Base-by-base conservation (phyloP, 2,797 vertebrate species). In the Vultur gryphus region DNA sequence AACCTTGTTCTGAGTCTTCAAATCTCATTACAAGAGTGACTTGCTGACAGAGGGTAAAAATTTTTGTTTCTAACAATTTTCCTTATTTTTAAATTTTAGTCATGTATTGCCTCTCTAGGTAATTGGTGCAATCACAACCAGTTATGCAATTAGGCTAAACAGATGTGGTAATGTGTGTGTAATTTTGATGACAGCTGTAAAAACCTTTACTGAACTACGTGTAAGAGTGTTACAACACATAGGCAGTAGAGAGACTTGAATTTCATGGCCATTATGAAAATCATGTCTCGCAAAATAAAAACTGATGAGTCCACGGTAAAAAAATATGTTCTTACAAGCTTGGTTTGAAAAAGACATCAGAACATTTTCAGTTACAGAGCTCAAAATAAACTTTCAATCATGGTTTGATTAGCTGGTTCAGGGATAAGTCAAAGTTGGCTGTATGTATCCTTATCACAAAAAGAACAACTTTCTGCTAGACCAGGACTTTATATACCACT, bases 321-420 rank as follows among this genome's bases (percentile, higher is more conserved):
- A 84, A 92, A 73, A 33, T 35, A 24, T 11, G 29, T 54, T 84
- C 76, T 79, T 70, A 52, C 14, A 78, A 64, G 28, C 48, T 73
- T 82, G 49, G 10, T 90, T 96, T 93, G 86, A 87, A 93, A 89
- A 80, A 83, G 37, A 94, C 92, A 90, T 93, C 51, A 64, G 52
- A 92, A 62, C 26, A 52, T 37, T 88, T 83, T 78, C 61, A 75
- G 52, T 59, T 65, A 33, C 16, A 43, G 76, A 67, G 16, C 46
- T 94, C 57, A 87, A 94, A 94, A 94, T 84, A 91, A 89, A 71
- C 54, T 92, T 91, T 31, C n/a, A 95, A 55, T 83, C n/a, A 33
- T 13, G 21, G 33, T 83, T 78, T 95, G 69, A 89, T 95, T 76
- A 61, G 69, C 46, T 75, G 35, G 13, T 51, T 82, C 79, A 76